Percentiles rank a stretch among this genome's conserved stretches.
Evolutionary conservation across 37 sponge, comb jelly and placozoan species (phyloP).

Genomic region (Beroe forskalii): DNA sequence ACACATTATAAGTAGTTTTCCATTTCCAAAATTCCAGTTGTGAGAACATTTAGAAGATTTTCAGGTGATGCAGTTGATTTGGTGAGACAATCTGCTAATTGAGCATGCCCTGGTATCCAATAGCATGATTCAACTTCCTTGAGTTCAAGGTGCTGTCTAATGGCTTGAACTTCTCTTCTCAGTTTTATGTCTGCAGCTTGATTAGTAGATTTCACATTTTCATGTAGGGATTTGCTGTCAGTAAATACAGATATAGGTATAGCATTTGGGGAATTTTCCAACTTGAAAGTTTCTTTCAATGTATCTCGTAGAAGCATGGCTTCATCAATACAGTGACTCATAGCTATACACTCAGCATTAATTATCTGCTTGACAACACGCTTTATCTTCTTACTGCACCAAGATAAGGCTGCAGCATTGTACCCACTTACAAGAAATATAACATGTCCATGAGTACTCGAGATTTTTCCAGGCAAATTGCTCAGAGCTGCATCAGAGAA

Average conservation of each 20-base stretch:
- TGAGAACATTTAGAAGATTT: not conserved
- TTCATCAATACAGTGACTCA: conserved; percentile 2
- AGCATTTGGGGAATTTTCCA: not conserved
- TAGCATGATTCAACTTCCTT: not conserved
- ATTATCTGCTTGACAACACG: not conserved
- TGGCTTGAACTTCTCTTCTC: not conserved
- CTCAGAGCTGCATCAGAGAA: conserved; percentile 18
- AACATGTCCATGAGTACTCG: not conserved
- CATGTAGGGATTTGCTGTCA: conserved; percentile 25
- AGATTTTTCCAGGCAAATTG: not conserved
- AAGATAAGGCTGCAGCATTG: not conserved
- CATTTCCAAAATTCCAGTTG: not conserved
- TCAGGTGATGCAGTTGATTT: conserved; percentile 10
- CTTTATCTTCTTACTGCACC: conserved; percentile 34
- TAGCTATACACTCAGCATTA: not conserved
- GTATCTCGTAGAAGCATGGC: not conserved
- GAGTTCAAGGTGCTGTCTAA: not conserved
- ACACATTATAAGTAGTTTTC: not conserved
- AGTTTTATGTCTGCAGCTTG: not conserved
- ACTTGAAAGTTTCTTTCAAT: not conserved
- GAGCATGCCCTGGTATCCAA: not conserved
- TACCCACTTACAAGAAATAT: not conserved
- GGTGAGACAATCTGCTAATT: conserved; percentile 21
- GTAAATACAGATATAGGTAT: not conserved
- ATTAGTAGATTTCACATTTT: not conserved